phyloP scores from a whole-genome alignment of 53 echinoderm and acorn worm genomes.

The Paelopatides confundens region DNA sequence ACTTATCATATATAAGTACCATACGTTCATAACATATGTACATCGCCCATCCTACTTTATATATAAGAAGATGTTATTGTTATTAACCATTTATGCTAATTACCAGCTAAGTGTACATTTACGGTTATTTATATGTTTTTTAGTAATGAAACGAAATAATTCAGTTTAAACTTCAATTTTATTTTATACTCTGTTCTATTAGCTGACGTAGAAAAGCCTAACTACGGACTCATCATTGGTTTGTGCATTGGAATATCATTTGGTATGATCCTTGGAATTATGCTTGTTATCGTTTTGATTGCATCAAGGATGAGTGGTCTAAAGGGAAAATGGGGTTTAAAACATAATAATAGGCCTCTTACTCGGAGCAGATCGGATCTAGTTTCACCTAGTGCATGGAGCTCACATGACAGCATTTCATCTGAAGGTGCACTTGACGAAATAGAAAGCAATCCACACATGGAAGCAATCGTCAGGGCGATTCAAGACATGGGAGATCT shows the following conservation, averaged over 20 bases:
- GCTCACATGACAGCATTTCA: background rate
- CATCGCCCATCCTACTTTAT: no score
- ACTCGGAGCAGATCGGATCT: no score
- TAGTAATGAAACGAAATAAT: no score
- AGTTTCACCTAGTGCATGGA: background rate
- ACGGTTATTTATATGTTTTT: no score
- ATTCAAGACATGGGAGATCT: background rate
- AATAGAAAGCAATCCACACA: background rate
- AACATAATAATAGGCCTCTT: background rate
- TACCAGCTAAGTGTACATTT: no score
- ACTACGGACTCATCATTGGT: slow-evolving; percentile 21
- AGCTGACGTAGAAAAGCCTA: background rate
- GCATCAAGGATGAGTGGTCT: background rate
- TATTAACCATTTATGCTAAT: no score
- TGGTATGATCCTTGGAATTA: background rate
- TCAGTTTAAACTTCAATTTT: no score
- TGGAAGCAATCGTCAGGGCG: background rate
- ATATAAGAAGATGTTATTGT: no score
- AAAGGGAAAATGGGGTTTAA: background rate
- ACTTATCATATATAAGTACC: no score
- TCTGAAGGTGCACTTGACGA: background rate
- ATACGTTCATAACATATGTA: no score
- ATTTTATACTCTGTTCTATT: no score
- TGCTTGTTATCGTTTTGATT: background rate
- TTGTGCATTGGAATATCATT: background rate